phyloP scores from a whole-genome alignment of 2,888 invertebrate species.

The Mayetiola destructor region DNA sequence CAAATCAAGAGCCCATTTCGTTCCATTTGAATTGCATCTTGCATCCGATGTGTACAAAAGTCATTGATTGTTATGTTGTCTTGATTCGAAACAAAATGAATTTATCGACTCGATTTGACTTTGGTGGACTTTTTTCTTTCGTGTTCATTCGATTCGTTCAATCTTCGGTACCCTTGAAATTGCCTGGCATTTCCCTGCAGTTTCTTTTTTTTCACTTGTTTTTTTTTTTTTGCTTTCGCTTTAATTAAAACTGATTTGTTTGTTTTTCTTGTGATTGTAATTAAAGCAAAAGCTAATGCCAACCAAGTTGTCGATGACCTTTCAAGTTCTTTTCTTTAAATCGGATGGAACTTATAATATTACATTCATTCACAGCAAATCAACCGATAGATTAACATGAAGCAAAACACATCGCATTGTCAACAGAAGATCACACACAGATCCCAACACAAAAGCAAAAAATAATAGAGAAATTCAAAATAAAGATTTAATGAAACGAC shows the following conservation, averaged over 20 bases:
- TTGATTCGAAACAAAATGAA: slow-evolving; percentile 3
- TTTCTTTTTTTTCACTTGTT: not conserved
- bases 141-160: no score
- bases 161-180: no score
- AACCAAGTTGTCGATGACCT: slow-evolving; percentile 6
- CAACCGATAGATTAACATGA: slow-evolving; percentile 1
- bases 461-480: not conserved
- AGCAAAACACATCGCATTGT: slow-evolving; percentile 3
- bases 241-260: no score
- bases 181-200: not conserved
- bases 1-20: no score
- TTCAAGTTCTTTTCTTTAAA: not conserved
- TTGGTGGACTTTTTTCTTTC: not conserved
- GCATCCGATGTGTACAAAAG: not conserved
- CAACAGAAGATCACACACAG: slow-evolving; percentile 9
- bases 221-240: slow-evolving; percentile 2
- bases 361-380: no score
- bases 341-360: no score
- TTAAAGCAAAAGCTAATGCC: no score
- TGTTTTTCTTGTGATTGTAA: no score
- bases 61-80: slow-evolving; percentile 1
- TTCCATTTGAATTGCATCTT: not conserved
- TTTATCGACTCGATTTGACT: not conserved
- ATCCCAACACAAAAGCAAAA: no score
- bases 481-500: not conserved